Conservation (phyloP, 2,797 vertebrate genomes). For the Tarsius wallacei region DNA sequence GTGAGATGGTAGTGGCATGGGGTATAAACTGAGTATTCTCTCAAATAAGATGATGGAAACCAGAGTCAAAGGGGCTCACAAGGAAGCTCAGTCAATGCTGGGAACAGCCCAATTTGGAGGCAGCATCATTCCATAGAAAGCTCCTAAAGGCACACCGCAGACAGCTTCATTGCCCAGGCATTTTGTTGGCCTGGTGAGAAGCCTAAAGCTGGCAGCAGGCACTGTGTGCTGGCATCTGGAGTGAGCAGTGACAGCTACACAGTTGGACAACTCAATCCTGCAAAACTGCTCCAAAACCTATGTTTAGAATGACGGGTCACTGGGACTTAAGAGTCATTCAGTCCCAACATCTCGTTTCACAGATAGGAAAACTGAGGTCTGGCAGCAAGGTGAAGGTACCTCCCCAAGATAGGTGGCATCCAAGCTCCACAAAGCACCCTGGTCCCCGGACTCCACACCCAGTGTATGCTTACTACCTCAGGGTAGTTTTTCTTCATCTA, state of each 20-base stretch:
- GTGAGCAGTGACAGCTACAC: not conserved
- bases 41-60: not conserved
- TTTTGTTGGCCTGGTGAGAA: not conserved
- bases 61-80: not conserved
- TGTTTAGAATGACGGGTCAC: not conserved
- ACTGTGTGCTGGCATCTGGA: not conserved
- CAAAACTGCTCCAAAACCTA: not conserved
- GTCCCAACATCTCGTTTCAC: not conserved
- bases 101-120: not conserved
- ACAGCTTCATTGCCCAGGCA: not conserved
- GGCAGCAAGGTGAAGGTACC: not conserved
- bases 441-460: rapidly evolving
- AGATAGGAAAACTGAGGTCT: not conserved
- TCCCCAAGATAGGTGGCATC: not conserved
- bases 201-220: slow-evolving; percentile 46
- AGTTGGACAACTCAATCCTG: not conserved
- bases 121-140: not conserved
- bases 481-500: not conserved
- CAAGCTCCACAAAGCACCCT: not conserved
- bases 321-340: not conserved
- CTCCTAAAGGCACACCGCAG: not conserved
- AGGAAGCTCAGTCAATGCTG: not conserved
- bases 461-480: no score
- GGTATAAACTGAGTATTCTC: not conserved
- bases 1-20: not conserved